A percentile compares a stretch with the other conserved stretches of the same genome.
These are phyloP conservation scores for Sebastes jordani DNA, from an alignment of 2,797 vertebrate species.

Conservation along the genomic window DNA sequence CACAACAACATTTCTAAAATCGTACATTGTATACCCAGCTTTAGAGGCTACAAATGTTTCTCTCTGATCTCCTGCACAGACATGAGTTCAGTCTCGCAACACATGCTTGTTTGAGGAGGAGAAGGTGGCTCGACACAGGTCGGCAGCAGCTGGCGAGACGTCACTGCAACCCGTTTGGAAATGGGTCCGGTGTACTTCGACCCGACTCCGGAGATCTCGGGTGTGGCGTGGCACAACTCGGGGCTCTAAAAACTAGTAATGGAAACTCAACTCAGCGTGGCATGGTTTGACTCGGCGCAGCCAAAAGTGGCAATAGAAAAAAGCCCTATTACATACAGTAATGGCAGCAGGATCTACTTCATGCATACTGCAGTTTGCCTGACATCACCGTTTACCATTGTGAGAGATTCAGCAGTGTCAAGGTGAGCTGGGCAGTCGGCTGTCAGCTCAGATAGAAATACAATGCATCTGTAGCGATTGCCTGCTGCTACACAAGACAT, in stretches of 20 bases:
- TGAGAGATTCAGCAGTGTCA: not conserved
- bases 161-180: not conserved
- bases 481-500: not conserved
- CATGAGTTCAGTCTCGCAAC: no score
- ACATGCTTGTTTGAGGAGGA: no score
- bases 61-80: no score
- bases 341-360: conserved; percentile 13
- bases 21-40: no score
- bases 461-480: not conserved
- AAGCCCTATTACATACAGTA: not conserved
- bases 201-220: not conserved
- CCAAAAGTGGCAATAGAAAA: not conserved
- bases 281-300: not conserved
- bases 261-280: not conserved
- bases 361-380: conserved; percentile 20
- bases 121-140: no score
- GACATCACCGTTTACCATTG: not conserved
- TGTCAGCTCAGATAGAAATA: conserved; percentile 27
- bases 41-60: no score
- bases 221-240: not conserved
- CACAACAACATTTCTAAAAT: no score
- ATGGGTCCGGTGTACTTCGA: not conserved
- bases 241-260: not conserved
- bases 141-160: no score
- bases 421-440: not conserved